Evolutionary conservation across 2,113 vertebrate genomes (phyloP).

Genomic region (Alces alces): DNA sequence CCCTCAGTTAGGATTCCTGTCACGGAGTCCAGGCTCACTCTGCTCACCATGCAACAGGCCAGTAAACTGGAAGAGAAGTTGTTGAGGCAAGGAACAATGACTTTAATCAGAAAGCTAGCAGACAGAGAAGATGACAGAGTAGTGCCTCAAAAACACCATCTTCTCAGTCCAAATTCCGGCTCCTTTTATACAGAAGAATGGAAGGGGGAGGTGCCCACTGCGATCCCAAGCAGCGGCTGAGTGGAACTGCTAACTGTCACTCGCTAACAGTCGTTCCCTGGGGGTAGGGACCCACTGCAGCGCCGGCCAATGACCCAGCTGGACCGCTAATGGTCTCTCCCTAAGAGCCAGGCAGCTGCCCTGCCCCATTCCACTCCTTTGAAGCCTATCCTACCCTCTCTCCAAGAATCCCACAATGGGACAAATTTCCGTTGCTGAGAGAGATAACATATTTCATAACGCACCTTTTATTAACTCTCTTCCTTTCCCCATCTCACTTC

Average conservation of each 20-base stretch:
- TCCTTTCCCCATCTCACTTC: not conserved
- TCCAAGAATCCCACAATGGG: not conserved
- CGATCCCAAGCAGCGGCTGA: not conserved
- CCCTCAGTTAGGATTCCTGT: not conserved
- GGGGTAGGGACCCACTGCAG: not conserved
- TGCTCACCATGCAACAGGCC: not conserved
- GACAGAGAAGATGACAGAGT: not conserved
- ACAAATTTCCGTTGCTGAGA: not conserved
- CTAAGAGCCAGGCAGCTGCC: not conserved
- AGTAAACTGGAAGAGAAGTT: not conserved
- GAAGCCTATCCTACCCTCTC: not conserved
- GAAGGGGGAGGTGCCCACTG: not conserved
- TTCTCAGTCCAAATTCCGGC: not conserved
- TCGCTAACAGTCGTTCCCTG: not conserved
- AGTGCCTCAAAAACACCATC: not conserved
- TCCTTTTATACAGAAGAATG: not conserved
- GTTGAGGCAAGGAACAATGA: not conserved
- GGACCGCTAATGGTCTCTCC: not conserved
- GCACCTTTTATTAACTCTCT: not conserved
- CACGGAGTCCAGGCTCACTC: not conserved
- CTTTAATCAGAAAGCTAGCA: not conserved
- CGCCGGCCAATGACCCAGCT: not conserved
- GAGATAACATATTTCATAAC: not conserved
- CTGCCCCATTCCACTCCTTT: not conserved
- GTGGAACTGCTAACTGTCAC: not conserved